Percentiles rank a stretch among this genome's conserved stretches.
phyloP scores from a whole-genome alignment of 2,113 vertebrate species.

The Amia ocellicauda region DNA sequence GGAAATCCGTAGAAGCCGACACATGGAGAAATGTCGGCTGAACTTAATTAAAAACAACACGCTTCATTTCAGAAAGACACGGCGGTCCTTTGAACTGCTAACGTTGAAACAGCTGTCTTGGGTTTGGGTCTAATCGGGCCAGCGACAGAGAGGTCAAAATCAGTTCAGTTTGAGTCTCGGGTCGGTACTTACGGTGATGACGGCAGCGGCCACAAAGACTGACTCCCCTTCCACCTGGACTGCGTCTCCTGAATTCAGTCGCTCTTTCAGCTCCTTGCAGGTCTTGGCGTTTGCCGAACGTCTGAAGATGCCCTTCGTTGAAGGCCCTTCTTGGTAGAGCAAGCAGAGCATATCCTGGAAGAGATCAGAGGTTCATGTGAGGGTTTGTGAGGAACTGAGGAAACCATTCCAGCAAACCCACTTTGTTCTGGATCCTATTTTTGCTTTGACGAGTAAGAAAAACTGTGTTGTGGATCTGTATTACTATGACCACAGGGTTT shows the following conservation, averaged over 20 bases:
- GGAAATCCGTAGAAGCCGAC: too few relatives aligned
- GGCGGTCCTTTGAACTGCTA: too few relatives aligned
- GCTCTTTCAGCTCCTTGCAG: constrained; percentile 73
- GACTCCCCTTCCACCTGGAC: constrained; percentile 66
- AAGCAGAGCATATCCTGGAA: constrained; percentile 66
- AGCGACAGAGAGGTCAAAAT: not conserved
- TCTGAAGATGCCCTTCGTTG: constrained; percentile 70
- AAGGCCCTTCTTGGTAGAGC: constrained; percentile 65
- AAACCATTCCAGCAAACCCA: too few relatives aligned
- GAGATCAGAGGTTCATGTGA: not conserved
- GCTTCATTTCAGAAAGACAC: too few relatives aligned
- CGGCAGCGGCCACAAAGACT: constrained; percentile 69
- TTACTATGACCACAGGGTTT: too few relatives aligned
- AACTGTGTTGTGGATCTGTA: too few relatives aligned
- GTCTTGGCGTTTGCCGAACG: constrained; percentile 72
- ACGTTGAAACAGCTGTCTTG: not conserved
- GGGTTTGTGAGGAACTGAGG: too few relatives aligned
- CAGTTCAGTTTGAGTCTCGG: constrained; percentile 22
- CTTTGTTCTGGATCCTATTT: too few relatives aligned
- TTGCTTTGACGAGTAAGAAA: too few relatives aligned
- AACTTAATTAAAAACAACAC: too few relatives aligned
- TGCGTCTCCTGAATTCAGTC: constrained; percentile 60
- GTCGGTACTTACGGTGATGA: constrained; percentile 73
- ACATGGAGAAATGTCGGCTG: too few relatives aligned
- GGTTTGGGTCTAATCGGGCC: not conserved